phyloP scores from a whole-genome alignment of 2,888 invertebrate species.

The Lacanobia oleracea region DNA sequence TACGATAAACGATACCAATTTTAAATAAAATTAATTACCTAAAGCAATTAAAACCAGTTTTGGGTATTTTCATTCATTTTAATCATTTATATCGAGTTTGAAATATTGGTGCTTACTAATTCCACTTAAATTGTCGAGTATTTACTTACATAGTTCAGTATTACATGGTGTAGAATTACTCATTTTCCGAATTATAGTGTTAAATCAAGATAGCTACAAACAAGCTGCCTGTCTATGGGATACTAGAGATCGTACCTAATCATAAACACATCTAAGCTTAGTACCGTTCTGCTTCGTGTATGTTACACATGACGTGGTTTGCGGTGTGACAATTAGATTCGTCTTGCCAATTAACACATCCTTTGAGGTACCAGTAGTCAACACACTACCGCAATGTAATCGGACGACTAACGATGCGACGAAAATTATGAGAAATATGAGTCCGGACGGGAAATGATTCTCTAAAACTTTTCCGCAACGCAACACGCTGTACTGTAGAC shows the following conservation, averaged over 20 bases:
- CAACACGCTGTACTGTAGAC: neutral
- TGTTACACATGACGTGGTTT: constrained; percentile 20
- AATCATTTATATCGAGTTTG: neutral
- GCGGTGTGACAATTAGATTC: constrained; percentile 34
- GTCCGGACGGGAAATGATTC: constrained; percentile 1
- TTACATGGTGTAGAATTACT: no score
- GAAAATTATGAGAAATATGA: neutral
- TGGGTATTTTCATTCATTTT: neutral
- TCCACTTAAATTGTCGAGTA: neutral
- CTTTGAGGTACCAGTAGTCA: constrained; percentile 9
- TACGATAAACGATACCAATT: constrained; percentile 44
- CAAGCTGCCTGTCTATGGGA: neutral
- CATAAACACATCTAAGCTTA: neutral
- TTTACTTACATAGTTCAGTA: neutral
- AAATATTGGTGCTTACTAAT: neutral
- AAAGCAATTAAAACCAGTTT: neutral
- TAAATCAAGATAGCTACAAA: neutral
- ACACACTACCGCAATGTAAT: neutral
- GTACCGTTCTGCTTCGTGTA: neutral
- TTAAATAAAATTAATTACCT: neutral
- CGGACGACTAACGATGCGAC: neutral
- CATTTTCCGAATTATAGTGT: no score
- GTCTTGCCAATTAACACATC: constrained; percentile 25
- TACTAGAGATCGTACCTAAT: neutral
- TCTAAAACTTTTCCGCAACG: constrained; percentile 12